A percentile compares a stretch with the other conserved stretches of the same genome.
phyloP scores from a whole-genome alignment of 2,113 vertebrate genomes.

The Salvelinus alpinus region DNA sequence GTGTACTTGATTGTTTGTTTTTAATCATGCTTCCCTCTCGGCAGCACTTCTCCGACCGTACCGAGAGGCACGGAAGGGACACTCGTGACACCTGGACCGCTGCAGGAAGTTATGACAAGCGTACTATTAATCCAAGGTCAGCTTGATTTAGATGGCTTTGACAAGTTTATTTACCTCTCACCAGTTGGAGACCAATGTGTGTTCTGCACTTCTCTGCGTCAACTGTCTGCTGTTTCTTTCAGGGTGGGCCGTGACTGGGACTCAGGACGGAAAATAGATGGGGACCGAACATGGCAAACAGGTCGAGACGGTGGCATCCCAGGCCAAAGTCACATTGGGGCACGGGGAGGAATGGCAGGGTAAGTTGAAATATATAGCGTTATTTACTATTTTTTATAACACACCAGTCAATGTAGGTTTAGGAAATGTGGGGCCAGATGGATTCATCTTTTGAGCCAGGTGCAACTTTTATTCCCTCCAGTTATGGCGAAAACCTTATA shows the following conservation, averaged over 20 bases:
- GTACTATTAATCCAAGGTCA: constrained; percentile 64
- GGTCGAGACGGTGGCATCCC: constrained; percentile 81
- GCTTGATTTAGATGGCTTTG: background rate
- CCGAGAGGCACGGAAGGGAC: constrained; percentile 83
- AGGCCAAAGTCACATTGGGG: constrained; percentile 77
- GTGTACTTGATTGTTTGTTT: background rate
- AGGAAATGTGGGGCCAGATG: background rate
- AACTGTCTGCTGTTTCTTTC: constrained; percentile 24
- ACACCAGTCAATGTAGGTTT: background rate
- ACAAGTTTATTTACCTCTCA: too few relatives aligned
- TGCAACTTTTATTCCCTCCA: too few relatives aligned
- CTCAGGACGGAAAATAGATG: too few relatives aligned
- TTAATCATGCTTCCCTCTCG: constrained; percentile 14
- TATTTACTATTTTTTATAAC: too few relatives aligned
- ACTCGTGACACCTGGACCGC: constrained; percentile 78
- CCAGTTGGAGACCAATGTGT: too few relatives aligned
- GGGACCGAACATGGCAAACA: constrained; percentile 83
- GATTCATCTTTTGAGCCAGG: too few relatives aligned
- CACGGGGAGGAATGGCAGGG: constrained; percentile 82
- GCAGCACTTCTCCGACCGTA: constrained; percentile 87
- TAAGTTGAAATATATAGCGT: constrained; percentile 48
- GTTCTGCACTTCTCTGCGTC: too few relatives aligned
- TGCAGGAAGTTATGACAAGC: constrained; percentile 79
- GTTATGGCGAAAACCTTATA: background rate
- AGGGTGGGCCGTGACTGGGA: constrained; percentile 82